phyloP scores from a whole-genome alignment of 2,113 vertebrate species.

The Corvus cornix region DNA sequence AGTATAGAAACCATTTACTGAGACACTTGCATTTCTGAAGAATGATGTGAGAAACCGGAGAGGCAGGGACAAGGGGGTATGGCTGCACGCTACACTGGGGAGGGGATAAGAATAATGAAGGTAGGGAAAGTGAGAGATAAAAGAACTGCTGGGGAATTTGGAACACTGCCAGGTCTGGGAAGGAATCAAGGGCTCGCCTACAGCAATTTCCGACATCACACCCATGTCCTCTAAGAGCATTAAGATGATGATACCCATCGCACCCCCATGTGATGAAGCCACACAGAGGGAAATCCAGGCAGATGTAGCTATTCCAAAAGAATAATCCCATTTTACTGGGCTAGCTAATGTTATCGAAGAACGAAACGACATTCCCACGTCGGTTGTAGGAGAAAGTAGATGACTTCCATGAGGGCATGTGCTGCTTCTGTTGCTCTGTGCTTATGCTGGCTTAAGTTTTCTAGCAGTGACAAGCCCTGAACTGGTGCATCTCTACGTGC shows the following conservation, averaged over 20 bases:
- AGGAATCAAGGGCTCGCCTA: background rate
- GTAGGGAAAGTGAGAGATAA: background rate
- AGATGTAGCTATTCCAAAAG: background rate
- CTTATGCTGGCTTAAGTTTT: background rate
- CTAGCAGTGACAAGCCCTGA: background rate
- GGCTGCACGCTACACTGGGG: background rate
- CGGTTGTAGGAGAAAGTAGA: background rate
- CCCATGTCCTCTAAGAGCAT: background rate
- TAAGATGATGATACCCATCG: background rate
- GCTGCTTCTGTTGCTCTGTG: background rate
- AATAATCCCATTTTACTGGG: background rate
- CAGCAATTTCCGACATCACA: background rate
- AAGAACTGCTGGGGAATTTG: background rate
- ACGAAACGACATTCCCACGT: background rate
- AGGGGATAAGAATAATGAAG: background rate
- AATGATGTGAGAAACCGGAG: accelerated
- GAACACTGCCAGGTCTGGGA: background rate
- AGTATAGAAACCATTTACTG: background rate
- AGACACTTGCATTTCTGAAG: background rate
- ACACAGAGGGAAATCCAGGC: background rate
- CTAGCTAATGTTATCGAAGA: background rate
- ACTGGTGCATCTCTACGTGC: background rate
- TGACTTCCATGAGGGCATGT: background rate
- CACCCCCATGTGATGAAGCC: background rate
- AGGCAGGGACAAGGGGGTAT: background rate